Base-by-base conservation (phyloP, 2,888 invertebrate genomes). In the Sisyra terminalis region DNA sequence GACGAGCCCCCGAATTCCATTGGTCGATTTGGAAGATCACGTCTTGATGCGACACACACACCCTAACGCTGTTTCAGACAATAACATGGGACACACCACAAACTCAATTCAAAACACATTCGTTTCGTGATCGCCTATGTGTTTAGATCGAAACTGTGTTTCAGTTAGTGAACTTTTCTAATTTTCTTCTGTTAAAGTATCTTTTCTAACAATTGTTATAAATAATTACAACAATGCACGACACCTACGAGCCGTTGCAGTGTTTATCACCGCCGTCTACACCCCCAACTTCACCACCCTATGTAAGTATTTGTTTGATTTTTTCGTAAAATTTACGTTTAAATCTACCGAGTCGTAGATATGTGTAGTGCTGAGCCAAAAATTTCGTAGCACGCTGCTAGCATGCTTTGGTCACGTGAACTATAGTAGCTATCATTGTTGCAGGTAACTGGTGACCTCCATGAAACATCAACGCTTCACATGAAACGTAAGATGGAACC, bases 1-100 rank as follows among this genome's bases (percentile, higher is more conserved):
- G 76, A 67, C 83, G 79, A 76, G 80, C 83, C 83, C 76, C 73
- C 76, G 60, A 52, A 58, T 55, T 51, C 55, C 57, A 77, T 78
- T 77, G 76, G 78, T 53, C 57, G 54, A 47, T 48, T 50, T 48
- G 51, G 52, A 49, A 53, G 55, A 40, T 40, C 40, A 40, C 40
- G 59, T 59, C 58, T 61, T 58, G 59, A 61, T 61, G 58, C 57
- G 55, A 55, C 50, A 56, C 56, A 63, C 64, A 61, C 67, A 63
- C 66, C 66, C 67, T 63, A 57, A 43, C 38, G 38, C 14, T 18
- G 30, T 11, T 34, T 13, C 16, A 34, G 24, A 42, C 42, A 35
- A 40, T 40, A 40, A 14, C 29, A 40, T 30, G 40, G 10, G 15
- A 40, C 30, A 40, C 35, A 42, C 17, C 17, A 35, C 14, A 42